These are phyloP conservation scores for Aphidius colemani DNA, from an alignment of 2,888 invertebrate genomes.

Conservation along the genomic window DNA sequence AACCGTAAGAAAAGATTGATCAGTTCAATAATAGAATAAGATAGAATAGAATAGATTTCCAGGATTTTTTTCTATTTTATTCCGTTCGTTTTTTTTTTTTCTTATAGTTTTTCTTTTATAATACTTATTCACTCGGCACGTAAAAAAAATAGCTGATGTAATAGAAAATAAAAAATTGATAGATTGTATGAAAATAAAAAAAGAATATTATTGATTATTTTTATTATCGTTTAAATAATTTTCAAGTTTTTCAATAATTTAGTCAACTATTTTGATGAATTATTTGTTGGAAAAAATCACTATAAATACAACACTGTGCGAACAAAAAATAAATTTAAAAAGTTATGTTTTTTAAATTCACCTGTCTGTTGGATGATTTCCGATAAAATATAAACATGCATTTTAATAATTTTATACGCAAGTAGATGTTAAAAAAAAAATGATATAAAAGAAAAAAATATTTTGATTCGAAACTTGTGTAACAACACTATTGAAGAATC, in stretches of 20 bases:
- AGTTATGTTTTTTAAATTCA: neutral
- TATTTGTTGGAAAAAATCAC: too few species aligned
- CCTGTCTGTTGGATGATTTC: slow-evolving; percentile 4
- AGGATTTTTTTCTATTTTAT: slow-evolving; percentile 2
- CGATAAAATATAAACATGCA: neutral
- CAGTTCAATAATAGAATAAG: too few species aligned
- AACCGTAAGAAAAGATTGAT: too few species aligned
- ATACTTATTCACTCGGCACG: too few species aligned
- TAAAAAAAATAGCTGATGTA: too few species aligned
- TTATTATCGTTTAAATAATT: neutral
- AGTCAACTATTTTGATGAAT: too few species aligned
- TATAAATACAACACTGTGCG: too few species aligned
- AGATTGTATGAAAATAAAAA: neutral
- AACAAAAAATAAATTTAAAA: too few species aligned
- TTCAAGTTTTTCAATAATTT: too few species aligned
- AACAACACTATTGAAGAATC: slow-evolving; percentile 18
- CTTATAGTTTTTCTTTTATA: neutral
- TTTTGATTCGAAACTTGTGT: slow-evolving; percentile 21
- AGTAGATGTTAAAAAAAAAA: neutral
- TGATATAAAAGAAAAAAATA: slow-evolving; percentile 1
- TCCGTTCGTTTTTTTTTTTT: neutral
- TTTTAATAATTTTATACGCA: slow-evolving; percentile 1
- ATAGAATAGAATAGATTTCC: neutral
- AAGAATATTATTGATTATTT: neutral
- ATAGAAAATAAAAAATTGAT: too few species aligned